A percentile compares a stretch with the other conserved stretches of the same genome.
phyloP scores from a whole-genome alignment of 92 coral and sea anemone species.

The Siderastrea radians region DNA sequence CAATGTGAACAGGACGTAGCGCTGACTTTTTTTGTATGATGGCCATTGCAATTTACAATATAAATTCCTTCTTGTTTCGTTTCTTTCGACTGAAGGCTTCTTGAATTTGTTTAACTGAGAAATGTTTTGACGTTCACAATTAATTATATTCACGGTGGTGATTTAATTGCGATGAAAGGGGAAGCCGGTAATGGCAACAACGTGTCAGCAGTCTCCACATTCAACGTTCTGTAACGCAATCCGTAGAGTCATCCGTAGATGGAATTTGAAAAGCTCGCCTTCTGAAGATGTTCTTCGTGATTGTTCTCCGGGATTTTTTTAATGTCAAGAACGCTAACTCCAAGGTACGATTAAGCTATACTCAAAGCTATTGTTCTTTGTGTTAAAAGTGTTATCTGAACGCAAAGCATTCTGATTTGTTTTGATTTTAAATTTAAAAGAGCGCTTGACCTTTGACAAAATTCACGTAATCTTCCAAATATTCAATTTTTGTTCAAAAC shows the following conservation, averaged over 20 bases:
- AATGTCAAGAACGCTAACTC: background rate
- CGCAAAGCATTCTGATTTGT: conserved; percentile 46
- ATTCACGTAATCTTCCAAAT: conserved; percentile 42
- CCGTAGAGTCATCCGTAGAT: background rate
- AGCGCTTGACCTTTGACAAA: conserved; percentile 23
- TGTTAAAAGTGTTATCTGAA: background rate
- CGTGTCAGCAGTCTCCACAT: background rate
- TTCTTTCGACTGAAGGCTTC: too few species aligned
- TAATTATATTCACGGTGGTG: too few species aligned
- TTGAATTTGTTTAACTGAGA: too few species aligned
- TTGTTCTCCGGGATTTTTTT: background rate
- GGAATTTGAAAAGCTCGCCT: background rate
- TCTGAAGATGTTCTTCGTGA: background rate
- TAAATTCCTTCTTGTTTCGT: too few species aligned
- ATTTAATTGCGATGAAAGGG: background rate
- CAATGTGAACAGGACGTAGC: too few species aligned
- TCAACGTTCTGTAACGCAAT: background rate
- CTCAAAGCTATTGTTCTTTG: background rate
- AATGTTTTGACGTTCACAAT: background rate
- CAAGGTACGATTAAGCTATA: background rate
- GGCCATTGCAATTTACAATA: too few species aligned
- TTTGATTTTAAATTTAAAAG: conserved; percentile 52
- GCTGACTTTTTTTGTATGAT: too few species aligned
- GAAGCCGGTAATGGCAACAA: background rate
- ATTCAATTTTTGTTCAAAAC: too few species aligned